phyloP scores from a whole-genome alignment of 2,113 vertebrate genomes.

The Barbus barbus region DNA sequence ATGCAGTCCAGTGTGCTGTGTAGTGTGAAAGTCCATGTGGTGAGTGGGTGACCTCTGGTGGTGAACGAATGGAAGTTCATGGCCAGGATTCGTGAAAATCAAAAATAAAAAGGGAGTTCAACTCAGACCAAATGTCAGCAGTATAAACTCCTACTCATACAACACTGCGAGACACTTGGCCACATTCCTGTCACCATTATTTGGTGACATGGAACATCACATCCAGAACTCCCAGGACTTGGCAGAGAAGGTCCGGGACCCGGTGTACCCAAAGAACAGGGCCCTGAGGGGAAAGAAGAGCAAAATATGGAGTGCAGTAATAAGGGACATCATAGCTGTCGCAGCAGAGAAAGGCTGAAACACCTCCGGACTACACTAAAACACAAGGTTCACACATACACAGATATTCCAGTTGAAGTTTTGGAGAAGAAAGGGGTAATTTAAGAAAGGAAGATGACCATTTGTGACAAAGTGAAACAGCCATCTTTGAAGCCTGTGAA shows the following conservation, averaged over 20 bases:
- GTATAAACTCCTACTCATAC: not conserved
- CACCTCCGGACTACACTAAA: not conserved
- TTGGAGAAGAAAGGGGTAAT: too few relatives aligned
- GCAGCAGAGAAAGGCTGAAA: not conserved
- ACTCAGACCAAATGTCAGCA: not conserved
- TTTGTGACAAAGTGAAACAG: not conserved
- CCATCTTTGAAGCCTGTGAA: not conserved
- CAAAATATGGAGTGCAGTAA: not conserved
- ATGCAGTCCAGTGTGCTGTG: too few relatives aligned
- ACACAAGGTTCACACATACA: not conserved
- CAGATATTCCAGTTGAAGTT: not conserved
- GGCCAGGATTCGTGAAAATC: too few relatives aligned
- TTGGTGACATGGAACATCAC: not conserved
- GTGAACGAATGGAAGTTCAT: too few relatives aligned
- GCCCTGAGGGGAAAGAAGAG: conserved; percentile 3
- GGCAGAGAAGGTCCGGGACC: not conserved
- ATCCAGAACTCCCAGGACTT: not conserved
- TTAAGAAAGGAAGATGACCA: not conserved
- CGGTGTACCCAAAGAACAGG: not conserved
- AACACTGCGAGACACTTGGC: not conserved
- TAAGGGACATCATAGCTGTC: not conserved
- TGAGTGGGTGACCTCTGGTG: too few relatives aligned
- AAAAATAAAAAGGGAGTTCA: not conserved
- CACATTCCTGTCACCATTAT: not conserved
- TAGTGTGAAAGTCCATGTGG: too few relatives aligned